phyloP scores from a whole-genome alignment of 1,140 invertebrate genomes.

The Cyclargus thomasi region DNA sequence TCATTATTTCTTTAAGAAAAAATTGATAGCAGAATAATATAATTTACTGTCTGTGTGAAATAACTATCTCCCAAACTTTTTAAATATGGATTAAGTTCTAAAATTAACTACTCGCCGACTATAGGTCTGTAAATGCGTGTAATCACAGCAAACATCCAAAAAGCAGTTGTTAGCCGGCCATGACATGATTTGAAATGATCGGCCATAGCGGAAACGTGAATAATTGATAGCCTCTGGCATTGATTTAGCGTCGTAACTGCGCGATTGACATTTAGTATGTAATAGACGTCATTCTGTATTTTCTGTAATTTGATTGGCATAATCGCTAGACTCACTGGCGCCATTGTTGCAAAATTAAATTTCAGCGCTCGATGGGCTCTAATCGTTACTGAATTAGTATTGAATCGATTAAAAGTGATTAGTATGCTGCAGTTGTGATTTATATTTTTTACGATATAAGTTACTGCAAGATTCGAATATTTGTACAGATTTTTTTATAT shows the following conservation, averaged over 20 bases:
- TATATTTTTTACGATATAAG: background rate
- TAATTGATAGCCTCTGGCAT: background rate
- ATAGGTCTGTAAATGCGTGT: background rate
- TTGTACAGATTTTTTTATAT: no score
- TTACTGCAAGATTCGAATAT: no score
- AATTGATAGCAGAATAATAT: no score
- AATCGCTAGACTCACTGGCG: background rate
- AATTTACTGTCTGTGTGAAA: no score
- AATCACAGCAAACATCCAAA: background rate
- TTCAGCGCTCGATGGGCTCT: background rate
- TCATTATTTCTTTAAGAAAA: no score
- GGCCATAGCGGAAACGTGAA: conserved; percentile 2
- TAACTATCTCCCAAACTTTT: no score
- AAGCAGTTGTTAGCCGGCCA: background rate
- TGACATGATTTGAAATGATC: background rate
- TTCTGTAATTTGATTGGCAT: conserved; percentile 4
- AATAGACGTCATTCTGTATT: conserved; percentile 7
- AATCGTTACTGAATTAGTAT: background rate
- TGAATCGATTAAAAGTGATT: background rate
- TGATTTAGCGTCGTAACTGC: conserved; percentile 7
- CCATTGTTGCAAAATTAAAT: conserved; percentile 1
- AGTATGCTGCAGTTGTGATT: background rate
- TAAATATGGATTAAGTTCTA: no score
- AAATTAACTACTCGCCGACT: no score
- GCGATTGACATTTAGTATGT: conserved; percentile 4